Conservation (phyloP, 1,140 invertebrate species). For the Lanistes nyassanus region DNA sequence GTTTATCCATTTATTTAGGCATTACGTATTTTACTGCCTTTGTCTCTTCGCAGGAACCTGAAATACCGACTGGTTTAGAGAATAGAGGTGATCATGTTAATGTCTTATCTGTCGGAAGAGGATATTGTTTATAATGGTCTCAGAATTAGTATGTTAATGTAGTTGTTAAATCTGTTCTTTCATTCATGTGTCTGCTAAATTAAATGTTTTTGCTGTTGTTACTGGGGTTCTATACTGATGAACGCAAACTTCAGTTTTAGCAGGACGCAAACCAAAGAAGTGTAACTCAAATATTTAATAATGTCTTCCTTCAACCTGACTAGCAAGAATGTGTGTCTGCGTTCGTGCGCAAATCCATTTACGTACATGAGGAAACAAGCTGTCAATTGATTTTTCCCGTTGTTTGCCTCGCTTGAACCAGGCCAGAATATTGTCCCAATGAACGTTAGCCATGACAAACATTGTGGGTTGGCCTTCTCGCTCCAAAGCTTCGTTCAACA, state of each 20-base stretch:
- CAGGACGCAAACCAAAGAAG: not conserved
- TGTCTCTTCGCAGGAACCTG: too few relatives aligned
- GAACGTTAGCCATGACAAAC: conserved; percentile 11
- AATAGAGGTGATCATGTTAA: too few relatives aligned
- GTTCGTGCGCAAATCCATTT: not conserved
- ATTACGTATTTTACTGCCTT: too few relatives aligned
- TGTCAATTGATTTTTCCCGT: not conserved
- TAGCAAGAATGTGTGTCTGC: not conserved
- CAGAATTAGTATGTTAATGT: too few relatives aligned
- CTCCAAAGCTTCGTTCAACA: not conserved
- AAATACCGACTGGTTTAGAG: too few relatives aligned
- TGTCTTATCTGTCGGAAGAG: too few relatives aligned
- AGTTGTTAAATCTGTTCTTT: too few relatives aligned
- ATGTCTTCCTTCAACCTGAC: not conserved
- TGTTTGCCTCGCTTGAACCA: not conserved
- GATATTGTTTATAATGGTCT: too few relatives aligned
- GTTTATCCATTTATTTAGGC: too few relatives aligned
- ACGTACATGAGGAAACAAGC: not conserved
- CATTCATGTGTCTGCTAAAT: too few relatives aligned
- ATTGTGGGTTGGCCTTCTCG: not conserved
- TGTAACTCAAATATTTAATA: not conserved
- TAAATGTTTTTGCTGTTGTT: too few relatives aligned
- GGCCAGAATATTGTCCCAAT: not conserved
- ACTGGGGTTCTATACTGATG: not conserved
- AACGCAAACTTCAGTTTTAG: not conserved